A percentile compares a stretch with the other conserved stretches of the same genome.
These are phyloP conservation scores for Pseudolaguvia tuberculata DNA, from an alignment of 2,113 vertebrate species.

Conservation along the genomic window DNA sequence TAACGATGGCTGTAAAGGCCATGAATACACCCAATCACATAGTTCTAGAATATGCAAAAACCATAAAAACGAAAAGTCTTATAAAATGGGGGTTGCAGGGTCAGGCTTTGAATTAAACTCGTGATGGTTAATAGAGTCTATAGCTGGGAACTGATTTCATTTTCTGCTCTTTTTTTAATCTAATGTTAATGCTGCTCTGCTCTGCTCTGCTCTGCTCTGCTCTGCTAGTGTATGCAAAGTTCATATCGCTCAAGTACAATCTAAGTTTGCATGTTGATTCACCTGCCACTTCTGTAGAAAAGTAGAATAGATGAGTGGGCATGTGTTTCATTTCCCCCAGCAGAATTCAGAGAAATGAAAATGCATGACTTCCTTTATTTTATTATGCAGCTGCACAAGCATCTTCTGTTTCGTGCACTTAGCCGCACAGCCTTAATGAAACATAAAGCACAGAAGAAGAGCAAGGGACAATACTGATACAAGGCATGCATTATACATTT, in stretches of 20 bases:
- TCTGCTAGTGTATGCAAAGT: background rate
- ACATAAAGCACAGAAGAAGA: background rate
- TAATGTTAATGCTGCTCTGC: background rate
- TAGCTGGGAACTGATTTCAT: background rate
- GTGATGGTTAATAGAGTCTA: background rate
- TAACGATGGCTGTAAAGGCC: background rate
- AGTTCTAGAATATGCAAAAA: background rate
- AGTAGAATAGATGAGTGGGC: background rate
- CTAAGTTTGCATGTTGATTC: background rate
- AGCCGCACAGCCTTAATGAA: constrained; percentile 21
- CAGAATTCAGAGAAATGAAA: background rate
- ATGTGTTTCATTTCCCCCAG: background rate
- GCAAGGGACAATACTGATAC: background rate
- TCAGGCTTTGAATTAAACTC: background rate
- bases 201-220: no score
- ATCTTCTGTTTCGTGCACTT: constrained; percentile 5
- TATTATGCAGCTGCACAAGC: constrained; percentile 14
- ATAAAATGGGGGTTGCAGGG: constrained; percentile 1
- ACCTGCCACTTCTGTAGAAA: background rate
- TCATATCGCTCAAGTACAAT: background rate
- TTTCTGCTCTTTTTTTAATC: background rate
- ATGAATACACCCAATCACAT: background rate
- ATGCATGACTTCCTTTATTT: constrained; percentile 13
- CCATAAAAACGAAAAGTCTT: background rate
- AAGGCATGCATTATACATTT: no score